Conservation (phyloP, 2,888 invertebrate genomes). For the Leptinotarsa tumamoca region DNA sequence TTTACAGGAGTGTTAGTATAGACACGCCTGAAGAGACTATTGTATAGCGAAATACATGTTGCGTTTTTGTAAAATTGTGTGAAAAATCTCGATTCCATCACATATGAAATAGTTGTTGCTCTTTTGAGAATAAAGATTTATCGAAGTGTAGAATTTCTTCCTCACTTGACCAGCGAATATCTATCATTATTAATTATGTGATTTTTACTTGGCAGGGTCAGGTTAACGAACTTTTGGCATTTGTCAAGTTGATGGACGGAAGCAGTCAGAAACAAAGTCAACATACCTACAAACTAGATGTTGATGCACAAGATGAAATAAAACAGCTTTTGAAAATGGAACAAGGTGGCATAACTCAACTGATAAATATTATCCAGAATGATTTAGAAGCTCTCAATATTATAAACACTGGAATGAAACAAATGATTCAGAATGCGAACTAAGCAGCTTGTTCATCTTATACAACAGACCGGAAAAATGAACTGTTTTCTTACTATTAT, state of each 20-base stretch:
- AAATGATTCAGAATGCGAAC: slow-evolving; percentile 63
- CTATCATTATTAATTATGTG: background rate
- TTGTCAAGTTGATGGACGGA: slow-evolving; percentile 78
- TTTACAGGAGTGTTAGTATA: too few relatives aligned
- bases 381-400: slow-evolving; percentile 83
- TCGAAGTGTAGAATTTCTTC: too few relatives aligned
- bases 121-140: too few relatives aligned
- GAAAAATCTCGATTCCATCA: too few relatives aligned
- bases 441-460: background rate
- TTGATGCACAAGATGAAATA: slow-evolving; percentile 77
- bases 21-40: too few relatives aligned
- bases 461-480: background rate
- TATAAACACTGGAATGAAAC: slow-evolving; percentile 82
- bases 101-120: too few relatives aligned
- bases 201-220: slow-evolving; percentile 74
- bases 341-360: slow-evolving; percentile 88
- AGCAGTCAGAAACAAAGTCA: slow-evolving; percentile 71
- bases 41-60: too few relatives aligned
- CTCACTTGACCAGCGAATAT: background rate
- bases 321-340: slow-evolving; percentile 86
- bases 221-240: slow-evolving; percentile 89
- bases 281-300: slow-evolving; percentile 84
- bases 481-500: too few relatives aligned
- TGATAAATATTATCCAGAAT: slow-evolving; percentile 84
- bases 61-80: too few relatives aligned